Base-by-base conservation (phyloP, 1,140 invertebrate species). In the Olivierus martensii region DNA sequence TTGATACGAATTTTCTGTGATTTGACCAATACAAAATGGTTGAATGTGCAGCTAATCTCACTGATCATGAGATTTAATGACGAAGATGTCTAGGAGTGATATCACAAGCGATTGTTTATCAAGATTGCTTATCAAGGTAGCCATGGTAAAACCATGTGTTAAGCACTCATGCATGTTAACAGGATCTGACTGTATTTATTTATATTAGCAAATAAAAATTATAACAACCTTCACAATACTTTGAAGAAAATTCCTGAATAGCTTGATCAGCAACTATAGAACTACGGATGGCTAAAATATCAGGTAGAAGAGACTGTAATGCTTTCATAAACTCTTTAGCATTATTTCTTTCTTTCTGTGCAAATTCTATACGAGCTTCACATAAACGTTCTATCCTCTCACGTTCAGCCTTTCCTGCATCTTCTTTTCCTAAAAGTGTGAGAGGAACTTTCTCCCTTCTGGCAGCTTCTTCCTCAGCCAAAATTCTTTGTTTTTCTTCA, bases 231-330 rank as follows among this genome's bases (percentile, higher is more conserved):
- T 90, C 79, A 69, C 89, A 93, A 63, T 90, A 90, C 54, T 84
- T 81, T 1, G 89, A 92, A 1, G 89, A 81, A 66, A 94, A 92
- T 62, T 86, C 82, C 68, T 92, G 88, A 59, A 94, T 71, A 2
- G 84, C 82, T 66, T 91, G 83, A 63, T 95, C 89, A 5, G 91
- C 82, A 66, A 87, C 82, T 56, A 84, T 80, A 39, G 83, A 82
- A 60, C 80, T 84, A 42, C 81, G 71, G 2, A 87, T 70, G 37
- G 77, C 69, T 11, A 84, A 63, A 3, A 89, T 69, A 54, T 79
- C 76, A 0, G 85, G 84, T n/a, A 89, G 65, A 11, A 86, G 67
- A 43, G 79, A 74, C 51, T 75, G 75, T 3, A 92, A 63, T 4
- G 78, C 80, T 59, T 79, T 77, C 0, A 84, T 75, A 68, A 87